Base-by-base conservation (phyloP, 2,797 vertebrate species). In the Myioborus miniatus region DNA sequence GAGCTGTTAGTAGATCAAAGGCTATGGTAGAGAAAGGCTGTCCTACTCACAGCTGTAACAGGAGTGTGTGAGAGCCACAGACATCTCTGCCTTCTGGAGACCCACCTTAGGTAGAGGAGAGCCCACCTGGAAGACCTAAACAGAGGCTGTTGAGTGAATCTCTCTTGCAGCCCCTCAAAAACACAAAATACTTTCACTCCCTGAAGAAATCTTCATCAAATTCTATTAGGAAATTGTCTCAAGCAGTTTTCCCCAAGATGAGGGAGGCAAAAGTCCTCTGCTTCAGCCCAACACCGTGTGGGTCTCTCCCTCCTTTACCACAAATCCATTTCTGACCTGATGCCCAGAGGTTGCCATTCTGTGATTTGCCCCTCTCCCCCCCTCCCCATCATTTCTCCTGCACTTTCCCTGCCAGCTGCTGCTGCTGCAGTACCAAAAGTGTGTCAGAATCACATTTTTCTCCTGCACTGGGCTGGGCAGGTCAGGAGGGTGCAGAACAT, bases 331-430 rank as follows among this genome's bases (percentile, higher is more conserved):
- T 24, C 55, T 47, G 46, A 62, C 11, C 22, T 4, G 27, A 20
- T 3, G 7, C 7, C 8, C 5, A 27, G 24, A 77, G 21, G 15
- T 0, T 22, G 15, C 6, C 2, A 3, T 21, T 62, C 55, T 2
- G 0, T 8, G 8, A 11, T 24, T 20, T 32, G 8, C 17, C 24
- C 27, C 14, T 37, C 27, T 67, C 10, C 12, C 60, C 6, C 26
- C 9, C 24, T 59, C 20, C 30, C 29, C 49, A 43, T 8, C 44
- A 2, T 10, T 43, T 8, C 13, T 44, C 23, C 19, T 4, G 26
- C 11, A 26, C 50, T 37, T 37, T 30, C 37, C 34, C 59, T 44
- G 63, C 9, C 36, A 44, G 55, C 30, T 21, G 43, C 46, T 65
- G n/a, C 32, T 60, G 36, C 29, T 23, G 43, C 1, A 1, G 11